These are phyloP conservation scores for Torymus auratus DNA, from an alignment of 2,888 invertebrate genomes.

Conservation along the genomic window DNA sequence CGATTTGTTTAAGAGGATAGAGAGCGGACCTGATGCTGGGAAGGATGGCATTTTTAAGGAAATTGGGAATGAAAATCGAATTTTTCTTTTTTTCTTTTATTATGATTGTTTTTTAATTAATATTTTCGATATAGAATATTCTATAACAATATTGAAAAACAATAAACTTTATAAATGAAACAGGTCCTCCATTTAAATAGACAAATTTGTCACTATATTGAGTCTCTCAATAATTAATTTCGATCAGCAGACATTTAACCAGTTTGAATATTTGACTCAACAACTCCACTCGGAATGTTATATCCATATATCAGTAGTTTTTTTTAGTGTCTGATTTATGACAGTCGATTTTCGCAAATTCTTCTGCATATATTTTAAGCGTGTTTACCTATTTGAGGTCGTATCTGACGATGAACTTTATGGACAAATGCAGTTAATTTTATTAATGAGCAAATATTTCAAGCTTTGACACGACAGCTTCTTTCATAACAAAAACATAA, in stretches of 20 bases:
- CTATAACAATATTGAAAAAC: no score
- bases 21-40: conserved; percentile 1
- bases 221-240: background rate
- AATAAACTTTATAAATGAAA: no score
- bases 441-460: conserved; percentile 13
- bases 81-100: no score
- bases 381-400: conserved; percentile 2
- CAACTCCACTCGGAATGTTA: background rate
- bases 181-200: no score
- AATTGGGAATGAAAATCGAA: no score
- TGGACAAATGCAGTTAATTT: conserved; percentile 12
- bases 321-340: conserved; percentile 30
- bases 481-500: no score
- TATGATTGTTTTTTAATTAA: no score
- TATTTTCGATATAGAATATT: no score
- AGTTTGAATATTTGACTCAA: background rate
- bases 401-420: background rate
- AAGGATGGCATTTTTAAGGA: no score
- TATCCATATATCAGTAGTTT: background rate
- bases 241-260: background rate
- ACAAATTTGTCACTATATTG: background rate
- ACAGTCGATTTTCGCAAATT: background rate
- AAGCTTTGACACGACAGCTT: background rate
- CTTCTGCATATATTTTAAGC: conserved; percentile 21
- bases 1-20: conserved; percentile 38